Conservation (phyloP, 1,140 invertebrate species). For the Cotesia chilonis region DNA sequence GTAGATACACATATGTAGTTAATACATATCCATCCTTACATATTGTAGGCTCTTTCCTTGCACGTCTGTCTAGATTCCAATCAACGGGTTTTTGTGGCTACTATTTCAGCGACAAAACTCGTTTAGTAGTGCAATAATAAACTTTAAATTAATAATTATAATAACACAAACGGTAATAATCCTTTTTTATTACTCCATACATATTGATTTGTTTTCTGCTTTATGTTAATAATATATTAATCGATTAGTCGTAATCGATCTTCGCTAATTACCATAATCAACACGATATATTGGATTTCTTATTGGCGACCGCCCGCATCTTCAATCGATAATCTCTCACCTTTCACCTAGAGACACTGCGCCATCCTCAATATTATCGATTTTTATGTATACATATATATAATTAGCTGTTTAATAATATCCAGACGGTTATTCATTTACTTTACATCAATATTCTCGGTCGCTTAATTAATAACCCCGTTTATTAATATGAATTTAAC, state of each 20-base stretch:
- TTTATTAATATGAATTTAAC: too few relatives aligned
- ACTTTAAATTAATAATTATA: neutral
- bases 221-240: constrained; percentile 37
- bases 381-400: too few relatives aligned
- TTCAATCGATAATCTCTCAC: constrained; percentile 19
- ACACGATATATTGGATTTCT: constrained; percentile 42
- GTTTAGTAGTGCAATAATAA: constrained; percentile 21
- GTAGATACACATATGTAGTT: neutral
- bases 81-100: constrained; percentile 52
- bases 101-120: constrained; percentile 36
- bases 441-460: too few relatives aligned
- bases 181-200: neutral
- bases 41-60: neutral
- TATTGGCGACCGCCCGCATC: constrained; percentile 25
- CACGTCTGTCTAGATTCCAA: constrained; percentile 54
- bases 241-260: constrained; percentile 50
- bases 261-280: constrained; percentile 53
- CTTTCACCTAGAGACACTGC: constrained; percentile 18
- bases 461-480: too few relatives aligned
- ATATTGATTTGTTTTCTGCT: constrained; percentile 25
- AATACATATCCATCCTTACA: too few relatives aligned
- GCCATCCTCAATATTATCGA: too few relatives aligned
- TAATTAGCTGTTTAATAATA: too few relatives aligned
- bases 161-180: neutral
- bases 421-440: too few relatives aligned